A percentile compares a stretch with the other conserved stretches of the same genome.
Evolutionary conservation across 2,113 vertebrate species (phyloP).

Genomic region (Platanista minor): DNA sequence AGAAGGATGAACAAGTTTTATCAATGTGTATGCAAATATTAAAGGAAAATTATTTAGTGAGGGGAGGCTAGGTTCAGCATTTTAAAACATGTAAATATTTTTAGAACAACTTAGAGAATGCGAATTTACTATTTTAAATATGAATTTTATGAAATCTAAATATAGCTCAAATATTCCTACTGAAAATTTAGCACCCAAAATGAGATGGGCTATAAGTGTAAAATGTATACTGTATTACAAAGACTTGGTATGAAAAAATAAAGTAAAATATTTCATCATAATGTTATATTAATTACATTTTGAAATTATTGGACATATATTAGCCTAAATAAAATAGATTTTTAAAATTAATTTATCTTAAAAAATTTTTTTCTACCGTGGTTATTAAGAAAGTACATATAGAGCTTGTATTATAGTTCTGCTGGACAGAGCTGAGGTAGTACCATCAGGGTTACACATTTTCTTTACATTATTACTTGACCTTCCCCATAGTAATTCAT

Average conservation of each 20-base stretch:
- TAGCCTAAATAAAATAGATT: background rate
- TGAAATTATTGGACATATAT: background rate
- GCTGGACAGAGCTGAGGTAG: background rate
- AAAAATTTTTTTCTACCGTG: background rate
- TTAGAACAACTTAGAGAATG: background rate
- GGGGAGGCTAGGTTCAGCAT: background rate
- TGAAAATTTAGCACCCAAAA: background rate
- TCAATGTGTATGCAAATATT: background rate
- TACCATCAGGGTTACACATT: background rate
- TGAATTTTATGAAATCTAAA: background rate
- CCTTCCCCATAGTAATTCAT: background rate
- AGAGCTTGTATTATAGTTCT: background rate
- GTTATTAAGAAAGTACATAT: background rate
- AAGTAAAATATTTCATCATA: background rate
- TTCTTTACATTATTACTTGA: background rate
- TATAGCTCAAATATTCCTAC: background rate
- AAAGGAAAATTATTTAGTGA: background rate
- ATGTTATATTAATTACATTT: background rate
- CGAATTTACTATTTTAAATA: background rate
- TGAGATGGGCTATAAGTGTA: background rate
- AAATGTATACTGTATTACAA: background rate
- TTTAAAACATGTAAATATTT: background rate
- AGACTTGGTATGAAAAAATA: background rate
- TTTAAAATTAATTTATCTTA: background rate
- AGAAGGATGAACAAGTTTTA: background rate